A percentile compares a stretch with the other conserved stretches of the same genome.
These are phyloP conservation scores for Aphelinus atriplicis DNA, from an alignment of 1,140 invertebrate species.

Conservation along the genomic window DNA sequence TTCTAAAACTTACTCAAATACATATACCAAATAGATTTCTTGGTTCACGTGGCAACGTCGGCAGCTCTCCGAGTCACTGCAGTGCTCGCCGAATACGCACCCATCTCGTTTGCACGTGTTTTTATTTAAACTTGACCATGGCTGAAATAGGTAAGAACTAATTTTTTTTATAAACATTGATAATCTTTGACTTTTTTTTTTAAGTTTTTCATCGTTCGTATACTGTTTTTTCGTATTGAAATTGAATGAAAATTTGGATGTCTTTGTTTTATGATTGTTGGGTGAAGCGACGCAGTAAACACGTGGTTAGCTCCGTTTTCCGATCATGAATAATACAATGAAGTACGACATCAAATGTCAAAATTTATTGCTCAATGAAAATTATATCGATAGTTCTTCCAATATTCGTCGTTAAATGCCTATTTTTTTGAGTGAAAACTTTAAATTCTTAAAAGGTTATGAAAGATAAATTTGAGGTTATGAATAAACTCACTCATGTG, in stretches of 20 bases:
- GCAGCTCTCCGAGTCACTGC: no score
- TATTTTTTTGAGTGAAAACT: no score
- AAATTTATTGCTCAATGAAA: neutral
- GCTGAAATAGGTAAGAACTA: conserved; percentile 56
- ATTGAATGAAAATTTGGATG: conserved; percentile 21
- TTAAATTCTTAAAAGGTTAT: neutral
- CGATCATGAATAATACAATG: conserved; percentile 6
- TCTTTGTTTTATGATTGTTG: conserved; percentile 17
- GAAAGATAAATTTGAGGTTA: conserved; percentile 24
- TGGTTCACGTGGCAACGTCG: no score
- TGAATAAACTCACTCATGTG: conserved; percentile 22
- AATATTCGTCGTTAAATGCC: no score
- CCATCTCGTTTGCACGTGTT: no score
- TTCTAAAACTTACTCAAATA: no score
- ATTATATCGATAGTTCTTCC: no score
- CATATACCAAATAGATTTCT: no score
- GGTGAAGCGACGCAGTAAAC: neutral
- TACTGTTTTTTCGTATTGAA: neutral
- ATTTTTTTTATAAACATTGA: conserved; percentile 27
- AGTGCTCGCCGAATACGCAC: no score
- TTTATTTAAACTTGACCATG: conserved; percentile 30
- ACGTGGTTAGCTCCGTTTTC: conserved; percentile 9
- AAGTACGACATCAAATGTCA: conserved; percentile 11
- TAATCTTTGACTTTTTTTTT: conserved; percentile 13
- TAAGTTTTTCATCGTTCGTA: neutral